A percentile compares a stretch with the other conserved stretches of the same genome.
Conservation (phyloP, 2,888 invertebrate species). For the Epistrophe eligans region DNA sequence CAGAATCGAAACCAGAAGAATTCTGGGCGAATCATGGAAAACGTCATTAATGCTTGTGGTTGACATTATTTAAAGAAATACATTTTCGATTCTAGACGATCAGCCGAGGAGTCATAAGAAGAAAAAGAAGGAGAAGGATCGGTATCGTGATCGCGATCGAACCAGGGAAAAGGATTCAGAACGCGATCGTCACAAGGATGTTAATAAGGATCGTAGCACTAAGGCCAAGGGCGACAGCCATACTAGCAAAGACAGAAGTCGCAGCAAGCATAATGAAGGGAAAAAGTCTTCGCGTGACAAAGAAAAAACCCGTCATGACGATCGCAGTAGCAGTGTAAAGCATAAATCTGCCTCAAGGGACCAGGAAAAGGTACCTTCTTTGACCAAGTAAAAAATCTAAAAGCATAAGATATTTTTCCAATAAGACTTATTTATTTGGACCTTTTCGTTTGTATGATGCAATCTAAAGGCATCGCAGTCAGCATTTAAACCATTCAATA, state of each 20-base stretch:
- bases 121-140: slow-evolving; percentile 83
- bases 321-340: slow-evolving; percentile 67
- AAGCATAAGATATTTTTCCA: not conserved
- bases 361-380: slow-evolving; percentile 77
- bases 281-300: slow-evolving; percentile 70
- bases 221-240: slow-evolving; percentile 43
- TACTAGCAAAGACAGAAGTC: slow-evolving; percentile 49
- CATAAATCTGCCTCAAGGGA: slow-evolving; percentile 75
- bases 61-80: not conserved
- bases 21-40: no score
- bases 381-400: not conserved
- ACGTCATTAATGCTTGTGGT: not conserved
- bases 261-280: slow-evolving; percentile 49
- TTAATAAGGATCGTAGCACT: slow-evolving; percentile 60
- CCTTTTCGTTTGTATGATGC: no score
- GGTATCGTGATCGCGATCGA: slow-evolving; percentile 77
- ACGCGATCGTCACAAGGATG: slow-evolving; percentile 58
- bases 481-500: no score
- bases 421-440: no score
- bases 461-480: no score
- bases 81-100: slow-evolving; percentile 66
- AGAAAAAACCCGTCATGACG: slow-evolving; percentile 76
- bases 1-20: no score
- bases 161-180: slow-evolving; percentile 72
- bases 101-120: slow-evolving; percentile 82